These are phyloP conservation scores for Chromobotia macracanthus DNA, from an alignment of 2,797 vertebrate genomes.

Conservation along the genomic window DNA sequence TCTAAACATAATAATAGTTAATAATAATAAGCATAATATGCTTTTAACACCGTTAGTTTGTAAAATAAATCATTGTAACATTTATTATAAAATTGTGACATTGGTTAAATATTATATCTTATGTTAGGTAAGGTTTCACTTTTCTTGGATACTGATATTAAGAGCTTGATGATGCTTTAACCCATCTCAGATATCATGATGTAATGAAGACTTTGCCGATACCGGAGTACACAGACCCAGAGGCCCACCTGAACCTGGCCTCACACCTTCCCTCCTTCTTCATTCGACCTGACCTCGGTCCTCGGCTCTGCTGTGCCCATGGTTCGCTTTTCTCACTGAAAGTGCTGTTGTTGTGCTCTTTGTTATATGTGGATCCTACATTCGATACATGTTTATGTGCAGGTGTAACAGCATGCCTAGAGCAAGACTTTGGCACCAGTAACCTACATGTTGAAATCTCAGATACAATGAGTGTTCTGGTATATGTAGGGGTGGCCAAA, in stretches of 20 bases:
- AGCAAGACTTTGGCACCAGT: slow-evolving; percentile 95
- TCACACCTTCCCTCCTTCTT: slow-evolving; percentile 96
- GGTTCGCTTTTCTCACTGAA: slow-evolving; percentile 70
- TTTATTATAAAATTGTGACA: slow-evolving; percentile 1
- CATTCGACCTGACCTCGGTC: slow-evolving; percentile 93
- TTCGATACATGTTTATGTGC: slow-evolving; percentile 14
- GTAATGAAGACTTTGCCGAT: slow-evolving; percentile 91
- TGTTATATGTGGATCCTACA: slow-evolving; percentile 12
- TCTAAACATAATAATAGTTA: too few relatives aligned
- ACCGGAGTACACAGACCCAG: slow-evolving; percentile 96
- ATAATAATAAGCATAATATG: too few relatives aligned
- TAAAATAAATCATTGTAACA: neutral
- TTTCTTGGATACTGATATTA: neutral
- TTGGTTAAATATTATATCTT: neutral
- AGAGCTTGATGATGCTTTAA: neutral
- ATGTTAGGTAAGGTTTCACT: neutral
- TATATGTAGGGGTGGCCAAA: slow-evolving; percentile 93
- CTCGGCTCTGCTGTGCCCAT: slow-evolving; percentile 92
- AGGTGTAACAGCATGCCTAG: slow-evolving; percentile 93
- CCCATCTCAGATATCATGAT: slow-evolving; percentile 25
- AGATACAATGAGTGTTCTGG: slow-evolving; percentile 93
- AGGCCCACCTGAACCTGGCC: slow-evolving; percentile 93
- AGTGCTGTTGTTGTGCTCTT: neutral
- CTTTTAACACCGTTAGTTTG: neutral
- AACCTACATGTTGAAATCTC: slow-evolving; percentile 96